Evolutionary conservation across 2,888 invertebrate species (phyloP), one percentile per base, ranked within the genome.

Genomic region (Caenorhabditis sp.): DNA sequence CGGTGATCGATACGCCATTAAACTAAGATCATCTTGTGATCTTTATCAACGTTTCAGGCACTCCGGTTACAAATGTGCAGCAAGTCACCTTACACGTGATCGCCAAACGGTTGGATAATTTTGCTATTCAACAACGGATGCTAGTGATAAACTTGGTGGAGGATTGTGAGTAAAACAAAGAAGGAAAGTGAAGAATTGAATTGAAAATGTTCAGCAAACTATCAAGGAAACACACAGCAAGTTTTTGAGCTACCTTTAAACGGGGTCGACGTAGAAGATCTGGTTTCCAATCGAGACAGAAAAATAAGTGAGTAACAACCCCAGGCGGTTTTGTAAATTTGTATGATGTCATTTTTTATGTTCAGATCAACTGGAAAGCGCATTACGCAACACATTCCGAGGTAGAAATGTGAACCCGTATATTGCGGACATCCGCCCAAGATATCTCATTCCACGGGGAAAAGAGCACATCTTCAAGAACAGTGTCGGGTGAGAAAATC

Each of bases 401-500:
- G 88, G 88, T 15, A 79, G 77, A 68, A 72, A 74, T 46, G 85
- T 88, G 35, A 85, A 87, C 56, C 86, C 88, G 1, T 88, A 87
- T 65, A 86, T 88, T 39, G 84, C 78, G 50, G 80, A 80, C 37
- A 78, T 88, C 32, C 50, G 73, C 2, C 78, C 84, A 1, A 81
- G 80, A 37, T 70, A 77, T 22, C 24, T 61, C 2, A 61, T 79
- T 46, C 80, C 76, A 2, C 45, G 46, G 20, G 81, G 80, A 15
- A 80, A 76, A 43, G 61, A 65, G 56, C 79, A 78, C 17, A 61
- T 74, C 48, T 63, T 80, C 50, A 68, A 78, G 52, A 70, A 76
- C 53, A 70, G 56, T 41, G 39, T 75, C n/a, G 81, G 79, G 81
- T 81, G 41, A 39, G 75, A 26, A 15, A 63, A n/a, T n/a, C n/a